A percentile compares a stretch with the other conserved stretches of the same genome.
Evolutionary conservation across 2,113 vertebrate species (phyloP).

Genomic region (Oophaga pumilio): DNA sequence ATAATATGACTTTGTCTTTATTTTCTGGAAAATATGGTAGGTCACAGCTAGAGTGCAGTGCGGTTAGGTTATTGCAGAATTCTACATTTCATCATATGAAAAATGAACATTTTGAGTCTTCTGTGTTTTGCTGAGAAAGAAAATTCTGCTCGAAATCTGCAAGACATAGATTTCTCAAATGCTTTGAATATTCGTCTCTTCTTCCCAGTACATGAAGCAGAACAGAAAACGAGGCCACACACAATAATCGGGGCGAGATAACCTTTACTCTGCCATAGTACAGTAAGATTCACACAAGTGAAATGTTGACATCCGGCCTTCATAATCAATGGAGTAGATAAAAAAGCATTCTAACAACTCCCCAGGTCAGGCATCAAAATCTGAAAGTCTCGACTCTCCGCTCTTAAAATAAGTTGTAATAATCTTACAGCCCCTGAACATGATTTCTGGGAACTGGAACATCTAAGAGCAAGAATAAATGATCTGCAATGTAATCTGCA

Average conservation of each 20-base stretch:
- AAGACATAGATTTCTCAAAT: conserved; percentile 17
- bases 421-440: conserved; percentile 45
- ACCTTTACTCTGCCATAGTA: conserved; percentile 38
- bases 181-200: conserved; percentile 3
- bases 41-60: background rate
- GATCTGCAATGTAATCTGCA: conserved; percentile 40
- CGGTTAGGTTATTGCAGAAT: background rate
- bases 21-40: background rate
- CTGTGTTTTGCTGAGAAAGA: background rate
- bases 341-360: conserved; percentile 39
- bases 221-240: conserved; percentile 5
- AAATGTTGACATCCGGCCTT: conserved; percentile 44
- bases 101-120: background rate
- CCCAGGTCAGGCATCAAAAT: conserved; percentile 38
- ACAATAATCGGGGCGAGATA: conserved; percentile 44
- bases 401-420: conserved; percentile 54
- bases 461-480: conserved; percentile 45
- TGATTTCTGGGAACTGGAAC: conserved; percentile 28
- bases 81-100: background rate
- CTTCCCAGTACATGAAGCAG: conserved; percentile 36
- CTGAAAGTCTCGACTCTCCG: background rate
- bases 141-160: background rate
- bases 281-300: conserved; percentile 48
- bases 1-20: too few relatives aligned
- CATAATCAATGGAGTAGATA: conserved; percentile 38